Evolutionary conservation across 2,113 vertebrate genomes (phyloP).

Genomic region (Equus quagga): DNA sequence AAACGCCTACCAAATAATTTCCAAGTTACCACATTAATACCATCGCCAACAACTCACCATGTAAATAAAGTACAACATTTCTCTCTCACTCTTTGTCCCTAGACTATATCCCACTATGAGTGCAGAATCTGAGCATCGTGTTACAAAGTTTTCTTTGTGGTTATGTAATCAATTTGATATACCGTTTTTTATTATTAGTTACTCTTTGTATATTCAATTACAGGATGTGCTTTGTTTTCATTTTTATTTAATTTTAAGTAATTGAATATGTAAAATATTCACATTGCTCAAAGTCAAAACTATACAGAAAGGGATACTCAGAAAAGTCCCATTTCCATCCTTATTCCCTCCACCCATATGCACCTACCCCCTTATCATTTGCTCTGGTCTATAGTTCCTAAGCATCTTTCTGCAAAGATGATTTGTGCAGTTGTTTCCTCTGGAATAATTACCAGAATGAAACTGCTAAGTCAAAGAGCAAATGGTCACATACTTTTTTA

Average conservation of each 20-base stretch:
- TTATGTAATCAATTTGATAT: not conserved
- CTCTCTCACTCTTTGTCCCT: not conserved
- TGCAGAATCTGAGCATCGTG: not conserved
- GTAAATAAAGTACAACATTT: not conserved
- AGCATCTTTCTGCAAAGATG: not conserved
- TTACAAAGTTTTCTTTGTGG: not conserved
- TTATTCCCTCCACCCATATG: not conserved
- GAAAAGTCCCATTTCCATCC: not conserved
- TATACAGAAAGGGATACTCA: not conserved
- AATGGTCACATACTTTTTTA: not conserved
- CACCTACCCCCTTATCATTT: not conserved
- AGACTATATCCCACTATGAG: not conserved
- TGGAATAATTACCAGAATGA: not conserved
- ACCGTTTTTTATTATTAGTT: not conserved
- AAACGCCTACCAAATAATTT: not conserved
- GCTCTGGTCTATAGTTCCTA: not conserved
- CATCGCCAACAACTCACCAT: not conserved
- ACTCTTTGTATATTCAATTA: not conserved
- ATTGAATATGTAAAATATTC: not conserved
- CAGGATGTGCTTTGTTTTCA: not conserved
- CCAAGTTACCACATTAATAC: not conserved
- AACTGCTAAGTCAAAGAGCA: not conserved
- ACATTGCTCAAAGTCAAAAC: not conserved
- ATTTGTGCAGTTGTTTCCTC: not conserved
- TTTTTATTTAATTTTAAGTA: not conserved